Conservation (phyloP, 2,113 vertebrate species). For the Pluvianellus socialis region DNA sequence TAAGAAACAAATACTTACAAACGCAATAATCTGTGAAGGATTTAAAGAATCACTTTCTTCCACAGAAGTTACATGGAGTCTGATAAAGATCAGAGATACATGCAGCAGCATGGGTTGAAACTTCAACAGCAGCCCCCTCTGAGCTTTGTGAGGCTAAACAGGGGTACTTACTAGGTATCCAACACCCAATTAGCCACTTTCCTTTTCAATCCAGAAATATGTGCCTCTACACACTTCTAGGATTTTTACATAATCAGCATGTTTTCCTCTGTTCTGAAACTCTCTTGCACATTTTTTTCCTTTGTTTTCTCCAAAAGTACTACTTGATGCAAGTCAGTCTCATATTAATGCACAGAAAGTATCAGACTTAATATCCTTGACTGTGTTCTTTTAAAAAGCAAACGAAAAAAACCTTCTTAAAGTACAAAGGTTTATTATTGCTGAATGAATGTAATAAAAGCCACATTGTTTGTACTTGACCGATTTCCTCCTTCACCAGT, state of each 20-base stretch:
- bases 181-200: not conserved
- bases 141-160: not conserved
- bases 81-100: not conserved
- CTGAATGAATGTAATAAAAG: conserved; percentile 28
- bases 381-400: conserved; percentile 3
- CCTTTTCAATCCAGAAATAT: not conserved
- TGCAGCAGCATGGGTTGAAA: not conserved
- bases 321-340: not conserved
- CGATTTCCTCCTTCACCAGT: not conserved
- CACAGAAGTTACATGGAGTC: not conserved
- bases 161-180: not conserved
- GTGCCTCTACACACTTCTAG: not conserved
- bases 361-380: conserved; percentile 14
- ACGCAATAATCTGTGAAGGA: not conserved
- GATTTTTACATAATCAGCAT: not conserved
- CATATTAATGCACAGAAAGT: not conserved
- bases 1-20: not conserved
- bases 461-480: conserved; percentile 32
- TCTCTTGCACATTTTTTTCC: not conserved
- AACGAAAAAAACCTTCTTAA: not conserved
- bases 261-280: not conserved
- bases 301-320: not conserved
- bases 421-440: conserved; percentile 49
- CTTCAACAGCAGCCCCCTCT: not conserved
- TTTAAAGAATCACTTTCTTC: not conserved